phyloP scores from a whole-genome alignment of 2,888 invertebrate genomes.

The Pyrochroa serraticornis region DNA sequence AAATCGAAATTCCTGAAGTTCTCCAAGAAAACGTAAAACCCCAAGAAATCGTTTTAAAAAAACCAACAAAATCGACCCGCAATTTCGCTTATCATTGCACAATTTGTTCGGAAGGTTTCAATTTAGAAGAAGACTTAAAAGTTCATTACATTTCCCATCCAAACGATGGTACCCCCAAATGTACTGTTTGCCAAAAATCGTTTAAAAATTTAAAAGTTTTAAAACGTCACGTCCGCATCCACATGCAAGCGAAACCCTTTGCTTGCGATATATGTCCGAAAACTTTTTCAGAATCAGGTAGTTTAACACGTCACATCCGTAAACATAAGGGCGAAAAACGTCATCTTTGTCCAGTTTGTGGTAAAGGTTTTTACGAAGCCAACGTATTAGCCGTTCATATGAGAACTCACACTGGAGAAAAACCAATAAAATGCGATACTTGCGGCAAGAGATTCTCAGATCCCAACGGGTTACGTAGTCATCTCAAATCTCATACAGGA shows the following conservation, averaged over 20 bases:
- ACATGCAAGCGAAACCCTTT: slow-evolving; percentile 49
- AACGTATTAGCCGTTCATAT: slow-evolving; percentile 50
- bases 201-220: slow-evolving; percentile 48
- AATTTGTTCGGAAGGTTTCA: slow-evolving; percentile 43
- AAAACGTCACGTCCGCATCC: slow-evolving; percentile 48
- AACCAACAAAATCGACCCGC: slow-evolving; percentile 2
- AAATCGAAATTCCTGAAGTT: too few relatives aligned
- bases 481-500: slow-evolving; percentile 49
- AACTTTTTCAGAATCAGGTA: slow-evolving; percentile 50
- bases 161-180: slow-evolving; percentile 39
- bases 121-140: slow-evolving; percentile 44
- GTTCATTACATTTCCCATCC: slow-evolving; percentile 49
- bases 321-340: slow-evolving; percentile 51
- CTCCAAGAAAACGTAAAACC: slow-evolving; percentile 2
- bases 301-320: slow-evolving; percentile 48
- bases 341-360: slow-evolving; percentile 50
- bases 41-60: neutral
- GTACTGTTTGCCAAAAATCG: slow-evolving; percentile 47
- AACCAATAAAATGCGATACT: slow-evolving; percentile 47
- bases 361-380: slow-evolving; percentile 52
- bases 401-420: slow-evolving; percentile 51
- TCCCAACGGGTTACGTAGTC: slow-evolving; percentile 49
- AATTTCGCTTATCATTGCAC: slow-evolving; percentile 37
- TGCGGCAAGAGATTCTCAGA: slow-evolving; percentile 49
- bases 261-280: slow-evolving; percentile 46